Evolutionary conservation across 2,888 invertebrate species (phyloP).

Genomic region (Amphimallon solstitiale): DNA sequence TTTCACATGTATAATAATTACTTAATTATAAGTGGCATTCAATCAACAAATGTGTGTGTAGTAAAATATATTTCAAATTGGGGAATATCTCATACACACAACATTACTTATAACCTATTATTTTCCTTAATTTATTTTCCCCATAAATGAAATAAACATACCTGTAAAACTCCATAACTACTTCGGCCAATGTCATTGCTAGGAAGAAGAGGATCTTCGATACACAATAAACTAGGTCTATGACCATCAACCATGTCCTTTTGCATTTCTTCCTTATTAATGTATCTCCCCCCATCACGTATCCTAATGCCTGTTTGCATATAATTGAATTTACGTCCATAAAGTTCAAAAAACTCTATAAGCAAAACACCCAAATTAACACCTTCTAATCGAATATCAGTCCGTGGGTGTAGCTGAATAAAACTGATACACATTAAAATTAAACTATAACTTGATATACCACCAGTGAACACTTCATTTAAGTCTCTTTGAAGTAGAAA

Average conservation of each 20-base stretch:
- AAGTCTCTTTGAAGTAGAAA: conserved; percentile 97
- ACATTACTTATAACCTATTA: too few relatives aligned
- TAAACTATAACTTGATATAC: conserved; percentile 98
- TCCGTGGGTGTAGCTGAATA: conserved; percentile 89
- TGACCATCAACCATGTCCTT: conserved; percentile 95
- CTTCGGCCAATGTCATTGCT: conserved; percentile 98
- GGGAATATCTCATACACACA: too few relatives aligned
- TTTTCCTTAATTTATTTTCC: too few relatives aligned
- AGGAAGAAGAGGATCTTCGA: conserved; percentile 96
- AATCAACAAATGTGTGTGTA: too few relatives aligned
- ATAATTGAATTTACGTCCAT: conserved; percentile 96
- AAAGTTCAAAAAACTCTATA: conserved; percentile 97
- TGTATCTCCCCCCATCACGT: conserved; percentile 92
- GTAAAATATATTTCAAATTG: too few relatives aligned
- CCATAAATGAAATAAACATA: conserved; percentile 60
- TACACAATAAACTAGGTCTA: conserved; percentile 92
- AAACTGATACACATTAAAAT: conserved; percentile 99
- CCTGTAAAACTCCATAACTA: conserved; percentile 92
- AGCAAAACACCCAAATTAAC: conserved; percentile 91
- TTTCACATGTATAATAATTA: too few relatives aligned
- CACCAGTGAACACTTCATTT: conserved; percentile 99
- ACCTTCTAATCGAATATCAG: conserved; percentile 66
- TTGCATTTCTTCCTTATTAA: conserved; percentile 93
- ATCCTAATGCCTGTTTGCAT: conserved; percentile 93
- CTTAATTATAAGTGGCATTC: too few relatives aligned